Percentiles rank a stretch among this genome's conserved stretches.
Conservation (phyloP, 2,888 invertebrate species). For the Drosophila eohydei region DNA sequence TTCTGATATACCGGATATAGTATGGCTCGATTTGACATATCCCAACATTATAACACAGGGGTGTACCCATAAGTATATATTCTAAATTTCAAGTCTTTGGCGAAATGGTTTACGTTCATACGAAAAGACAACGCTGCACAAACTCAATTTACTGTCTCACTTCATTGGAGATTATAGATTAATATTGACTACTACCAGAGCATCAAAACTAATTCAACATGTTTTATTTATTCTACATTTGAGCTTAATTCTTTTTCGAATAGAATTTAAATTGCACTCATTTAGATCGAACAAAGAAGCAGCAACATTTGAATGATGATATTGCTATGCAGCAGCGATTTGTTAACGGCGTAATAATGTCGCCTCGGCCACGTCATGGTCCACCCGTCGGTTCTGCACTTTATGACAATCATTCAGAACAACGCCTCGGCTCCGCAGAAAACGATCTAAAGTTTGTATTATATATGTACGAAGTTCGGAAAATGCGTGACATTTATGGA, state of each 20-base stretch:
- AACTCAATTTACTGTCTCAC: too few relatives aligned
- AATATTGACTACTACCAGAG: too few relatives aligned
- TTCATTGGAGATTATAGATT: too few relatives aligned
- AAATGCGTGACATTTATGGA: slow-evolving; percentile 84
- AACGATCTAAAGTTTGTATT: slow-evolving; percentile 83
- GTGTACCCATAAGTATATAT: too few relatives aligned
- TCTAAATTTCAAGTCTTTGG: too few relatives aligned
- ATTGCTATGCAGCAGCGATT: slow-evolving; percentile 57
- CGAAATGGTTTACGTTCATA: too few relatives aligned
- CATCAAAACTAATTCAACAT: too few relatives aligned
- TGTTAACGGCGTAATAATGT: slow-evolving; percentile 45
- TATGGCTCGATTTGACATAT: too few relatives aligned
- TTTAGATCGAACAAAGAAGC: slow-evolving; percentile 75
- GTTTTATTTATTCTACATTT: background rate
- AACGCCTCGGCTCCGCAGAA: slow-evolving; percentile 71
- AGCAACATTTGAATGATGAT: slow-evolving; percentile 61
- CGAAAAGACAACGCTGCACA: too few relatives aligned
- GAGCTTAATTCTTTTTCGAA: background rate
- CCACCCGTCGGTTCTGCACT: slow-evolving; percentile 73
- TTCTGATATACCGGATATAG: too few relatives aligned
- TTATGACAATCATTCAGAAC: slow-evolving; percentile 71
- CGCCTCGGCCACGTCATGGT: slow-evolving; percentile 72
- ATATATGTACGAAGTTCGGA: slow-evolving; percentile 83
- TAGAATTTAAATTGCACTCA: slow-evolving; percentile 82
- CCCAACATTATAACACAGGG: too few relatives aligned